Conservation (phyloP, 2,888 invertebrate genomes). For the Amorpha juglandis region DNA sequence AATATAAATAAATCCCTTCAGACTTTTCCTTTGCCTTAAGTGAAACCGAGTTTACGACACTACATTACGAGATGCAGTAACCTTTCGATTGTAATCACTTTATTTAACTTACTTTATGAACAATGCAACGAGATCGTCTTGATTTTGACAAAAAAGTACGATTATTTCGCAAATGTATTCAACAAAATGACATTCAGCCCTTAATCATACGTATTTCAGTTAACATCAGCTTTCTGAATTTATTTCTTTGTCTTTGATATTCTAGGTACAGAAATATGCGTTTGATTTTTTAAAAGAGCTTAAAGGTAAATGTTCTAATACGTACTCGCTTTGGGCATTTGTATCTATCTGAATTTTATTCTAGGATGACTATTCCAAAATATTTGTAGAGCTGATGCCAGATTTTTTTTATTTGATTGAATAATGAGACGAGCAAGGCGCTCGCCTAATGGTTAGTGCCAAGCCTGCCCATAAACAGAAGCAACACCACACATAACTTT, state of each 20-base stretch:
- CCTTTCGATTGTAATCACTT: slow-evolving; percentile 55
- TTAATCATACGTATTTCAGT: background rate
- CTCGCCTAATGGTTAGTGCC: too few relatives aligned
- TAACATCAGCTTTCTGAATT: background rate
- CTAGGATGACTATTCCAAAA: too few relatives aligned
- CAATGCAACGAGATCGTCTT: slow-evolving; percentile 18
- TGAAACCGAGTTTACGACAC: slow-evolving; percentile 45
- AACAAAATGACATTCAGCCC: background rate
- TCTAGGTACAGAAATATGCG: too few relatives aligned
- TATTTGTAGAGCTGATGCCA: too few relatives aligned
- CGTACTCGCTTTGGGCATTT: too few relatives aligned
- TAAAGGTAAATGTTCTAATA: too few relatives aligned
- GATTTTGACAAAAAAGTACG: slow-evolving; percentile 14
- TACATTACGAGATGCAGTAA: slow-evolving; percentile 46
- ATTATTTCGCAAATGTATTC: slow-evolving; percentile 5
- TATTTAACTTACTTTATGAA: slow-evolving; percentile 50
- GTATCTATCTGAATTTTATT: too few relatives aligned
- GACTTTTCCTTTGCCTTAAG: slow-evolving; percentile 21
- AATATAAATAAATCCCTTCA: background rate
- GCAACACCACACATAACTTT: too few relatives aligned
- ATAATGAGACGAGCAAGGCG: too few relatives aligned
- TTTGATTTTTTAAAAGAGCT: too few relatives aligned
- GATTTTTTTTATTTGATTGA: too few relatives aligned
- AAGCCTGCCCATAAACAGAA: too few relatives aligned
- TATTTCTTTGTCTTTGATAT: background rate